A percentile compares a stretch with the other conserved stretches of the same genome.
phyloP scores from a whole-genome alignment of 2,113 vertebrate genomes.

The Hippocampus guttulatus region DNA sequence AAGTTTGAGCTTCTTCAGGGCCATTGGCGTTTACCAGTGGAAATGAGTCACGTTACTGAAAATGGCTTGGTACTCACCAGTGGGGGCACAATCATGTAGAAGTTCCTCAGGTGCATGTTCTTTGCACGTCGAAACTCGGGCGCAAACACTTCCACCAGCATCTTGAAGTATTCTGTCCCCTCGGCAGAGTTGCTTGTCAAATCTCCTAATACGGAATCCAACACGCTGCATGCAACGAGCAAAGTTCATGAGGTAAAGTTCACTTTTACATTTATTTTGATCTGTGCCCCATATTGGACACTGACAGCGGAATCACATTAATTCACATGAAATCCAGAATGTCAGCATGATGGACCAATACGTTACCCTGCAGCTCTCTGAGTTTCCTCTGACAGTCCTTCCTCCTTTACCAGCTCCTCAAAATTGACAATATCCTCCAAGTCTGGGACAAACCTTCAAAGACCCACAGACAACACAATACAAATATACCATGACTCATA shows the following conservation, averaged over 20 bases:
- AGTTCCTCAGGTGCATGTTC: conserved; percentile 96
- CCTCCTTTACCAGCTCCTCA: conserved; percentile 97
- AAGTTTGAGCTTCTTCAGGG: no score
- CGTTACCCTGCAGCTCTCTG: conserved; percentile 85
- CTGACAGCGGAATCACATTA: not conserved
- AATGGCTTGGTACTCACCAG: conserved; percentile 74
- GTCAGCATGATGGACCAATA: not conserved
- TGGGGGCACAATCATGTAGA: conserved; percentile 96
- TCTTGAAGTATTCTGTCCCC: conserved; percentile 97
- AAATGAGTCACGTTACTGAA: not conserved
- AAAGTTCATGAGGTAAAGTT: not conserved
- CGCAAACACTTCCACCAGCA: conserved; percentile 94
- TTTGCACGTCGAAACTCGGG: conserved; percentile 93
- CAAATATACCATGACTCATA: not conserved
- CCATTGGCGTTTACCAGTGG: no score
- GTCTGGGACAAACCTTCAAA: conserved; percentile 91
- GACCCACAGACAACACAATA: not conserved
- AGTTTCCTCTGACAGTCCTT: conserved; percentile 90
- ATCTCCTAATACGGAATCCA: conserved; percentile 88
- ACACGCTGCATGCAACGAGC: conserved; percentile 51
- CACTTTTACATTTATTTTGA: not conserved
- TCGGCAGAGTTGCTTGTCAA: conserved; percentile 94
- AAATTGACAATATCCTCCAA: conserved; percentile 98
- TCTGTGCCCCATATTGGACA: not conserved
- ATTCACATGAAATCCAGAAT: not conserved